Evolutionary conservation across 2,113 vertebrate species (phyloP).

Genomic region (Rhagologus leucostigma): DNA sequence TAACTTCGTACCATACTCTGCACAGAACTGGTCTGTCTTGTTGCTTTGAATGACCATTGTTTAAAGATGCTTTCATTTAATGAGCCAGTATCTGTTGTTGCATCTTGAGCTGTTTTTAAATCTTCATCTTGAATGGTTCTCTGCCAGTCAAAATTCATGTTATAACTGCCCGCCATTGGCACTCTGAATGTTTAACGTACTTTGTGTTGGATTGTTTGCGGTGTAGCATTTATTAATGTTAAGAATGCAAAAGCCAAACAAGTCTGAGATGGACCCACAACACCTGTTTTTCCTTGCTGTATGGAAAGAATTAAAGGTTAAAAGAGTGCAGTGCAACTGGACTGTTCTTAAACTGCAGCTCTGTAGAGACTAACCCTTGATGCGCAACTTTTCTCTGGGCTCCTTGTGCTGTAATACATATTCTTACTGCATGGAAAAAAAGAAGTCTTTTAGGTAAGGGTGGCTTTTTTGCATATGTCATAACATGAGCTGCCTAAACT

Average conservation of each 20-base stretch:
- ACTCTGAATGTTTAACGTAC: slow-evolving; percentile 37
- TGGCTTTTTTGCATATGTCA: slow-evolving; percentile 24
- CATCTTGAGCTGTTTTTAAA: slow-evolving; percentile 53
- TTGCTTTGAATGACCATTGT: slow-evolving; percentile 35
- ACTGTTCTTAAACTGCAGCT: slow-evolving; percentile 23
- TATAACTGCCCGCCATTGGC: slow-evolving; percentile 42
- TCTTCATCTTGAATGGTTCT: slow-evolving; percentile 45
- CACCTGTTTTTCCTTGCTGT: slow-evolving; percentile 26
- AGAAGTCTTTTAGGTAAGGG: not conserved
- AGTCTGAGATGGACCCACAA: slow-evolving; percentile 1
- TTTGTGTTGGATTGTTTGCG: slow-evolving; percentile 55
- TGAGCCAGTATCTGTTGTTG: slow-evolving; percentile 50
- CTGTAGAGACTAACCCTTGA: not conserved
- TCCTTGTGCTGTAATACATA: not conserved
- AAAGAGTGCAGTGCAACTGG: not conserved
- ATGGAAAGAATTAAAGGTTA: slow-evolving; percentile 1
- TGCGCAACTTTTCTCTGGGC: not conserved
- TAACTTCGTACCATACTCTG: slow-evolving; percentile 55
- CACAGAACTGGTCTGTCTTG: slow-evolving; percentile 54
- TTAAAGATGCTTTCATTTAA: slow-evolving; percentile 57
- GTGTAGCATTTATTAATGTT: slow-evolving; percentile 24
- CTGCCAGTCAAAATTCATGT: slow-evolving; percentile 47
- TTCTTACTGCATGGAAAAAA: slow-evolving; percentile 21
- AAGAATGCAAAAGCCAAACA: slow-evolving; percentile 44
- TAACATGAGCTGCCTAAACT: slow-evolving; percentile 26